Conservation (phyloP, 1,140 invertebrate species). For the Pseudobourletiella spinata region DNA sequence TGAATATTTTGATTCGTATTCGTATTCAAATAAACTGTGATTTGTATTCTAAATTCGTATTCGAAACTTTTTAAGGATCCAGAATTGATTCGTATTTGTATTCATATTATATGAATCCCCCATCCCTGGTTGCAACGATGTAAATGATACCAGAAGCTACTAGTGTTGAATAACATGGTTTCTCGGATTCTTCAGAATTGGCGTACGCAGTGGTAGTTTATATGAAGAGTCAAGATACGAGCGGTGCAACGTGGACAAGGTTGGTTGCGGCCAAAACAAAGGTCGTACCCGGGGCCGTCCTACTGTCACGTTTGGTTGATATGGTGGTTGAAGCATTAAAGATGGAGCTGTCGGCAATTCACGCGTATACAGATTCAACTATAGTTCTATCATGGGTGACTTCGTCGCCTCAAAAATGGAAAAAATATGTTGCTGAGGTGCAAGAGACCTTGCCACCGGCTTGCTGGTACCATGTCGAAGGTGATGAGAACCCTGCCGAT, state of each 20-base stretch:
- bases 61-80: no score
- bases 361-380: not conserved
- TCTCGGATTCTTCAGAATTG: not conserved
- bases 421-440: constrained; percentile 43
- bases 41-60: no score
- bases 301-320: constrained; percentile 27
- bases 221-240: constrained; percentile 28
- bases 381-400: constrained; percentile 38
- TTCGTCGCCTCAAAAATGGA: constrained; percentile 32
- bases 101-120: no score
- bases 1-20: no score
- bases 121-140: no score
- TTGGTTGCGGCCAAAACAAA: constrained; percentile 35
- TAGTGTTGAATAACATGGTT: not conserved
- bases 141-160: no score
- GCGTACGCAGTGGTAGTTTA: not conserved
- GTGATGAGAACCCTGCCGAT: constrained; percentile 43
- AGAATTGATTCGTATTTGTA: no score
- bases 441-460: constrained; percentile 29
- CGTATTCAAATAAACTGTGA: no score
- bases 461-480: constrained; percentile 42
- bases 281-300: constrained; percentile 35
- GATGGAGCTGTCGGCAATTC: no score
- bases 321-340: constrained; percentile 1
- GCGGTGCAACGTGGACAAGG: constrained; percentile 31